Evolutionary conservation across 2,888 invertebrate species (phyloP).

Genomic region (Cryptocephalus moraei): DNA sequence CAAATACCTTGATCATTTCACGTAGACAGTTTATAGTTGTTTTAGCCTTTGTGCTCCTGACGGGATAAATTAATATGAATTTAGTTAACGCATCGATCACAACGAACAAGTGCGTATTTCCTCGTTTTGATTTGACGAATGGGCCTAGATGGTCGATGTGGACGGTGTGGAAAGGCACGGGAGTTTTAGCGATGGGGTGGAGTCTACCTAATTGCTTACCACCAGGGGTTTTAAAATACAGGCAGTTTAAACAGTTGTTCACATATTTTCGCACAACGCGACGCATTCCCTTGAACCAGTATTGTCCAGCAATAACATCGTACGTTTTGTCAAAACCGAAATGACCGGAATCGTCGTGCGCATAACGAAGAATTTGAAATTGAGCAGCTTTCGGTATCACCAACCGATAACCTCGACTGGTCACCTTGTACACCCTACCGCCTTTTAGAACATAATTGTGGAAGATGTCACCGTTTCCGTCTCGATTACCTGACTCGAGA

Average conservation of each 20-base stretch:
- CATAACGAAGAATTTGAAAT: conserved; percentile 6
- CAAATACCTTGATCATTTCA: conserved; percentile 9
- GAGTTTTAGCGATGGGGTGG: conserved; percentile 4
- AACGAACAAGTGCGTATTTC: neutral
- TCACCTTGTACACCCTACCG: neutral
- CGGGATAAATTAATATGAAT: conserved; percentile 1
- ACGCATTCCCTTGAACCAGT: conserved; percentile 13
- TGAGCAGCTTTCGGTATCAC: conserved; percentile 26
- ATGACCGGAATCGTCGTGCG: conserved; percentile 3
- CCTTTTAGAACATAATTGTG: neutral
- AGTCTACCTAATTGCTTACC: conserved; percentile 4
- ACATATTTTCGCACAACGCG: conserved; percentile 4
- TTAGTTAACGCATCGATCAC: conserved; percentile 1
- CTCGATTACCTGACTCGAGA: neutral
- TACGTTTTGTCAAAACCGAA: conserved; percentile 5
- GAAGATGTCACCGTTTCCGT: neutral
- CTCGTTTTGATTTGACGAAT: conserved; percentile 1
- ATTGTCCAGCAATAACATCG: neutral
- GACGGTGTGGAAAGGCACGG: conserved; percentile 6
- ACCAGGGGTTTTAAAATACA: conserved; percentile 4
- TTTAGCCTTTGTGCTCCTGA: neutral
- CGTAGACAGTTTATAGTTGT: neutral
- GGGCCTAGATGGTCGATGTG: conserved; percentile 10
- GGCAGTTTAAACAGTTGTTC: conserved; percentile 3
- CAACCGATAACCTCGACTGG: conserved; percentile 9